Evolutionary conservation across 2,113 vertebrate genomes (phyloP).

Genomic region (Hippopotamus amphibius): DNA sequence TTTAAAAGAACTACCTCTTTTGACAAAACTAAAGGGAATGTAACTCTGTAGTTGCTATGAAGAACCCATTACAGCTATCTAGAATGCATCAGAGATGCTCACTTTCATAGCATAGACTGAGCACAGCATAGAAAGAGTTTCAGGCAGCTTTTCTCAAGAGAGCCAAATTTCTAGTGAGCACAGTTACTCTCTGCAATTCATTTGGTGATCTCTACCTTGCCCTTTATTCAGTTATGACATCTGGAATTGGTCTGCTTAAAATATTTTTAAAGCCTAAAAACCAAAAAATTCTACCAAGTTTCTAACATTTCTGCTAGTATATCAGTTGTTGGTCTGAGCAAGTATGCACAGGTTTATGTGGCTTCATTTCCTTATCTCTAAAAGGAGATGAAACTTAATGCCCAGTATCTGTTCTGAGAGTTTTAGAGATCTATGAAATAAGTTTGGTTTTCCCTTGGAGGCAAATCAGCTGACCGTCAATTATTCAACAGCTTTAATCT

Average conservation of each 20-base stretch:
- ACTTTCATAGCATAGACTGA: not conserved
- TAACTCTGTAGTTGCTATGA: not conserved
- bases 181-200: conserved; percentile 1
- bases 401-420: not conserved
- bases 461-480: not conserved
- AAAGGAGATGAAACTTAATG: conserved; percentile 13
- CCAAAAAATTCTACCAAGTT: not conserved
- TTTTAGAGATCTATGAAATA: conserved; percentile 42
- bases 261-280: conserved; percentile 32
- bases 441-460: conserved; percentile 3
- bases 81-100: not conserved
- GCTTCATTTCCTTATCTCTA: conserved; percentile 18
- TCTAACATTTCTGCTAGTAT: not conserved
- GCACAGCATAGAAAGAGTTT: not conserved
- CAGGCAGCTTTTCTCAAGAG: not conserved
- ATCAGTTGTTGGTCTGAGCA: not conserved
- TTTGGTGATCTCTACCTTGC: conserved; percentile 1
- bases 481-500: conserved; percentile 12
- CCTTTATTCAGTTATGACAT: not conserved
- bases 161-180: conserved; percentile 41
- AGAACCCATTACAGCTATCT: not conserved
- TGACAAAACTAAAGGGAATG: not conserved
- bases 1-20: not conserved
- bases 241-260: not conserved
- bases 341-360: not conserved